These are phyloP conservation scores for Polyodon spathula DNA, from an alignment of 2,113 vertebrate species.

Conservation along the genomic window DNA sequence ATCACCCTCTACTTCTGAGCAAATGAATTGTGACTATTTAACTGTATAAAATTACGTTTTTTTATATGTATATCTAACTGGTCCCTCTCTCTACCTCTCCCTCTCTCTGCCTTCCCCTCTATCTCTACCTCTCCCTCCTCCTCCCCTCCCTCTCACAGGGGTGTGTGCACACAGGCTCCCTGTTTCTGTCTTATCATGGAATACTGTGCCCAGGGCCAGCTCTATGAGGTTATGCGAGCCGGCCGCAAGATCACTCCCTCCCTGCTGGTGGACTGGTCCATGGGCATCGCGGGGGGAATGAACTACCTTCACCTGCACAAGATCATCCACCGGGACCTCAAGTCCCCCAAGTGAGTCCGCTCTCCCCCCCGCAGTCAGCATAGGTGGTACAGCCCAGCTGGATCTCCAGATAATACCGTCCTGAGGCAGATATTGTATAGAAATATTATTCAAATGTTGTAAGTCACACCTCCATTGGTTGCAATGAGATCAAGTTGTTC, in stretches of 20 bases:
- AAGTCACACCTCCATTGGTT: too few species aligned
- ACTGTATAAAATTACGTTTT: too few species aligned
- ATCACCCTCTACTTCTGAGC: too few species aligned
- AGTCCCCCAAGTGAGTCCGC: conserved; percentile 82
- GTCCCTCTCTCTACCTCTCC: neutral
- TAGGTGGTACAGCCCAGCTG: too few species aligned
- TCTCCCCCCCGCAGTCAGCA: neutral
- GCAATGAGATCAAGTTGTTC: too few species aligned
- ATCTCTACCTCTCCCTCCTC: neutral
- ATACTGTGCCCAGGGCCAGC: conserved; percentile 96
- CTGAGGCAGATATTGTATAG: too few species aligned
- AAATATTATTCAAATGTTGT: too few species aligned
- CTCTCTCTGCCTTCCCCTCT: neutral
- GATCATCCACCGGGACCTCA: conserved; percentile 97
- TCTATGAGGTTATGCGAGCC: conserved; percentile 95
- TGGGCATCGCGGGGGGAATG: conserved; percentile 97
- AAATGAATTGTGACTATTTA: too few species aligned
- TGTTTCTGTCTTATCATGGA: conserved; percentile 99
- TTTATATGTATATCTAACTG: neutral
- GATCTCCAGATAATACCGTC: too few species aligned
- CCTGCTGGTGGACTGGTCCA: conserved; percentile 94
- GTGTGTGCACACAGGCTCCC: conserved; percentile 93
- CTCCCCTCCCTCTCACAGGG: conserved; percentile 56
- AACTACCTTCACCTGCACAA: conserved; percentile 98
- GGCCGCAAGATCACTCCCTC: conserved; percentile 88